Evolutionary conservation across 1,140 invertebrate genomes (phyloP), one percentile per base, ranked within the genome.

Genomic region (Drosophila cardini): DNA sequence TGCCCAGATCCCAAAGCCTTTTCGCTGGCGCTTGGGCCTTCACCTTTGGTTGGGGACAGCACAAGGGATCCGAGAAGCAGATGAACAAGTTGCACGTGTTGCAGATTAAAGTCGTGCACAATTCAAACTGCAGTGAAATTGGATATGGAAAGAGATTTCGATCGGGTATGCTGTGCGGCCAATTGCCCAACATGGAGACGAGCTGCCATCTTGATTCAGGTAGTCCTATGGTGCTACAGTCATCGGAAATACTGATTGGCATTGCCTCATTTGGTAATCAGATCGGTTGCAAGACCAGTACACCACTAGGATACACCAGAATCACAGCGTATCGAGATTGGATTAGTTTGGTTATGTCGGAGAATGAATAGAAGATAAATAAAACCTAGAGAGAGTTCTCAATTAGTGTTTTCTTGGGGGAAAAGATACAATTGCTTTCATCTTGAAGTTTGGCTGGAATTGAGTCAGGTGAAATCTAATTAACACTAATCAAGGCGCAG

Each of bases 401-500:
- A 61, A 40, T 62, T 62, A 45, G 42, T 34, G 6, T 21, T 34
- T 48, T 26, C 2, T 4, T 26, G 21, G 21, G 65, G 10, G 9
- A 48, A 38, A 48, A 38, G 34, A 43, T 15, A 10, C 9, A 46
- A 34, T 55, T 15, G 43, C n/a, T 68, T 58, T 38, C 21, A 30
- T 21, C 26, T 11, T 21, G 8, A 52, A 38, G 2, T 56, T 70
- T n/a, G 34, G 21, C 9, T 36, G 57, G 61, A 15, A 43, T 67
- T 67, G 9, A 58, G 53, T 32, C 61, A 83, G 73, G 65, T 77
- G 45, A 80, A 84, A 87, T 87, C 82, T 89, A 87, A 89, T 87
- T 87, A 89, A 75, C 80, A 80, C 84, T 89, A 87, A 89, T 87
- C 76, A 87, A 84, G 73, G 73, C 53, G 42, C 48, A 73, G 61